These are phyloP conservation scores for Amphipoea oculea DNA, from an alignment of 2,888 invertebrate genomes.

Conservation along the genomic window DNA sequence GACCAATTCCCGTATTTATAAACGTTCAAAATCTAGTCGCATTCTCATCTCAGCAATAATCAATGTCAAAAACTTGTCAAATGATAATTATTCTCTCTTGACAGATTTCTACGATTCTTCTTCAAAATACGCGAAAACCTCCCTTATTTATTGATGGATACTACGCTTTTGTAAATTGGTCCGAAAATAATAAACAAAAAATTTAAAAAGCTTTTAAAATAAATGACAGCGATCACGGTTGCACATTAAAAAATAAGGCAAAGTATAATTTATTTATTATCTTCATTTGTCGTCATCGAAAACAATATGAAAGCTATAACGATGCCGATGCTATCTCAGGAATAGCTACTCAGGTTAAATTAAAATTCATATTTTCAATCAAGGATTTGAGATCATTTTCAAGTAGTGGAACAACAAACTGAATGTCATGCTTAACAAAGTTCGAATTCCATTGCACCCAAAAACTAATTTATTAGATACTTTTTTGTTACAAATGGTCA, in stretches of 20 bases:
- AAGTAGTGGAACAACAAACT: too few species aligned
- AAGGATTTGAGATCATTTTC: too few species aligned
- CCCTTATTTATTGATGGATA: not conserved
- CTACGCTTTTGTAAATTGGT: not conserved
- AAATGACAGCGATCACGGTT: not conserved
- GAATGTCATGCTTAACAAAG: too few species aligned
- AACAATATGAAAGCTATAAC: not conserved
- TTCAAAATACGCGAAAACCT: not conserved
- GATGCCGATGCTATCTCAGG: not conserved
- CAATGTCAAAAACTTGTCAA: not conserved
- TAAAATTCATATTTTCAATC: not conserved
- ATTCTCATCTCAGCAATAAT: not conserved
- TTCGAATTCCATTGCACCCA: too few species aligned
- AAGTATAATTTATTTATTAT: not conserved
- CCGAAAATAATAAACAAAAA: not conserved
- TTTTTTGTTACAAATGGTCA: too few species aligned
- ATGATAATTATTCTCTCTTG: not conserved
- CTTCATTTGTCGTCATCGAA: not conserved
- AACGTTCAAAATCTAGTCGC: not conserved
- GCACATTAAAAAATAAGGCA: not conserved
- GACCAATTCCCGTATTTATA: not conserved
- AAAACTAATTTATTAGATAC: too few species aligned
- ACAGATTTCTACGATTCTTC: not conserved
- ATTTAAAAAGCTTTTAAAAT: not conserved
- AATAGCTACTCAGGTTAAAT: not conserved